These are phyloP conservation scores for Meandrina meandrites DNA, from an alignment of 92 coral and sea anemone genomes.

Conservation along the genomic window DNA sequence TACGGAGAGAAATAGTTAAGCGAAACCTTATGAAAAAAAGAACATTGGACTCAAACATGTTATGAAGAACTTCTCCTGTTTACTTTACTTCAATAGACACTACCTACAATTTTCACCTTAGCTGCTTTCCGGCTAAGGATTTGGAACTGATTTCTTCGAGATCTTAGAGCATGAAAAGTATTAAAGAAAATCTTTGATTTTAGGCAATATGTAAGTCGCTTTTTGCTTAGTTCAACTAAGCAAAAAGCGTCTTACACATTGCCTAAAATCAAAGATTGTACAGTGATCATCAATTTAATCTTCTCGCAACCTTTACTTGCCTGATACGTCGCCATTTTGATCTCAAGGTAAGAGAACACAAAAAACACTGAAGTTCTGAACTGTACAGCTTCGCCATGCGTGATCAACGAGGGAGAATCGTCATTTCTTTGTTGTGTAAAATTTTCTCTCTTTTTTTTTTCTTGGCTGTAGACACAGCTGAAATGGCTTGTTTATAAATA, in stretches of 20 bases:
- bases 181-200: not conserved
- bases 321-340: not conserved
- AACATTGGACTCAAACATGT: not conserved
- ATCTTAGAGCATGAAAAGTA: not conserved
- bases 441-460: not conserved
- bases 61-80: not conserved
- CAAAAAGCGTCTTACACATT: too few relatives aligned
- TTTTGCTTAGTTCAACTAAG: not conserved
- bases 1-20: not conserved
- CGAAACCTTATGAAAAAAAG: not conserved
- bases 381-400: not conserved
- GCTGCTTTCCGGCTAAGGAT: not conserved
- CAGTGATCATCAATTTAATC: not conserved
- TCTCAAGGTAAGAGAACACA: not conserved
- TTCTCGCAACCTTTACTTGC: not conserved
- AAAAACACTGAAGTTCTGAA: not conserved
- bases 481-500: constrained; percentile 15
- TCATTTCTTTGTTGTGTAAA: constrained; percentile 15
- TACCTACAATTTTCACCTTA: not conserved
- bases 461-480: constrained; percentile 27
- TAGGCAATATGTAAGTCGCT: not conserved
- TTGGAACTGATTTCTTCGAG: not conserved
- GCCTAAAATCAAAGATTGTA: too few relatives aligned
- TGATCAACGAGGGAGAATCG: not conserved
- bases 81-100: not conserved